Percentiles rank a stretch among this genome's conserved stretches.
Evolutionary conservation across 1,140 invertebrate species (phyloP).

Genomic region (Pantala flavescens): DNA sequence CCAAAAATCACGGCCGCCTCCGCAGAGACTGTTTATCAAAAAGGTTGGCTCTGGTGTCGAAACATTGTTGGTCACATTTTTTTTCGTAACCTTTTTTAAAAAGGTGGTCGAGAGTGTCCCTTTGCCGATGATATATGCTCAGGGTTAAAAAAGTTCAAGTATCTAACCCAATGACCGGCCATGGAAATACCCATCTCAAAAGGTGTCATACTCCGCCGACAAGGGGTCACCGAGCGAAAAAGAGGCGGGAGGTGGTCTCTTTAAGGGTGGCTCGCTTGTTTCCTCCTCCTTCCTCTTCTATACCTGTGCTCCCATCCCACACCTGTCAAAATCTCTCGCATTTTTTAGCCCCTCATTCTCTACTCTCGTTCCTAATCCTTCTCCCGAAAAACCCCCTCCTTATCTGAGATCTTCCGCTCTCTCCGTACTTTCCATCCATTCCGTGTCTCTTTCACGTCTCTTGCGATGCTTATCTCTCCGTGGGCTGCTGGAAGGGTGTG

Average conservation of each 20-base stretch:
- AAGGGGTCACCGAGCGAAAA: neutral
- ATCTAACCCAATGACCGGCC: neutral
- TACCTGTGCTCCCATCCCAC: neutral
- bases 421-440: neutral
- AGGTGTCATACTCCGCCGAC: neutral
- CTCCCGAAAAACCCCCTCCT: neutral
- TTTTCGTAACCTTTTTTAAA: neutral
- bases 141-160: constrained; percentile 7
- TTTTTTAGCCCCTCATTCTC: neutral
- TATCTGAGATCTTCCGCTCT: neutral
- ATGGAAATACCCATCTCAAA: neutral
- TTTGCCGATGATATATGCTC: neutral
- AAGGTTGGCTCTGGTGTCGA: neutral
- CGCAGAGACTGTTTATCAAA: neutral
- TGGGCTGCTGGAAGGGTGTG: too few relatives aligned
- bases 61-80: neutral
- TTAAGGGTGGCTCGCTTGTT: neutral
- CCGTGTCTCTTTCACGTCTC: too few relatives aligned
- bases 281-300: neutral
- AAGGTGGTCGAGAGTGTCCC: neutral
- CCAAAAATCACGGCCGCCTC: neutral
- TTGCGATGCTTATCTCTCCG: too few relatives aligned
- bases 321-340: neutral
- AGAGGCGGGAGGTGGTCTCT: too few relatives aligned
- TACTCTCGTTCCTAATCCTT: neutral